phyloP scores from a whole-genome alignment of 2,113 vertebrate genomes.

The Menidia beryllina region DNA sequence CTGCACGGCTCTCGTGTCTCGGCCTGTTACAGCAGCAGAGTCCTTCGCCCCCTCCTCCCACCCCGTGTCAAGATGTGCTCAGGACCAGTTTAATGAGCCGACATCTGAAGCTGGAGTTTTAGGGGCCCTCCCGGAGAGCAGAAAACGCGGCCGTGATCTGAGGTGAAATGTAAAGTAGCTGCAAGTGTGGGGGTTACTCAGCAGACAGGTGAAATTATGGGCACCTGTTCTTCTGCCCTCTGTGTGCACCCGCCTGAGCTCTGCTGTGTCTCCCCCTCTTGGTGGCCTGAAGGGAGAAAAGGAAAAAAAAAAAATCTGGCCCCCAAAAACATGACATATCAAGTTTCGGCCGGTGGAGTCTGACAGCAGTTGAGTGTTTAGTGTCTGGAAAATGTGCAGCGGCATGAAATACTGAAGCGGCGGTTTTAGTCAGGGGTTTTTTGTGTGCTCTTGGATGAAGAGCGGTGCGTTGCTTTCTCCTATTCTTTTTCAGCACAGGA shows the following conservation, averaged over 20 bases:
- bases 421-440: conserved; percentile 35
- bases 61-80: conserved; percentile 29
- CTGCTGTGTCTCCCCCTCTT: conserved; percentile 74
- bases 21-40: conserved; percentile 4
- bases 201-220: conserved; percentile 75
- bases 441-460: conserved; percentile 26
- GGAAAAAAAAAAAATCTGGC: conserved; percentile 35
- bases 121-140: conserved; percentile 9
- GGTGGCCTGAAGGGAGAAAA: conserved; percentile 57
- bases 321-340: conserved; percentile 53
- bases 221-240: conserved; percentile 69
- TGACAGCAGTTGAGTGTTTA: conserved; percentile 58
- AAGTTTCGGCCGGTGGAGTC: conserved; percentile 60
- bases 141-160: conserved; percentile 61
- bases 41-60: neutral
- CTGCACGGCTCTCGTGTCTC: neutral
- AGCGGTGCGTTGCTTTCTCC: conserved; percentile 20
- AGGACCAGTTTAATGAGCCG: conserved; percentile 40
- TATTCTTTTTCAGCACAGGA: conserved; percentile 24
- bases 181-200: conserved; percentile 17
- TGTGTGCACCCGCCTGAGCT: conserved; percentile 28
- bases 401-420: conserved; percentile 33
- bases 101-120: conserved; percentile 20
- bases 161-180: conserved; percentile 56
- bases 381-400: conserved; percentile 59